Conservation (phyloP, 2,888 invertebrate species). For the Torymus texanus region DNA sequence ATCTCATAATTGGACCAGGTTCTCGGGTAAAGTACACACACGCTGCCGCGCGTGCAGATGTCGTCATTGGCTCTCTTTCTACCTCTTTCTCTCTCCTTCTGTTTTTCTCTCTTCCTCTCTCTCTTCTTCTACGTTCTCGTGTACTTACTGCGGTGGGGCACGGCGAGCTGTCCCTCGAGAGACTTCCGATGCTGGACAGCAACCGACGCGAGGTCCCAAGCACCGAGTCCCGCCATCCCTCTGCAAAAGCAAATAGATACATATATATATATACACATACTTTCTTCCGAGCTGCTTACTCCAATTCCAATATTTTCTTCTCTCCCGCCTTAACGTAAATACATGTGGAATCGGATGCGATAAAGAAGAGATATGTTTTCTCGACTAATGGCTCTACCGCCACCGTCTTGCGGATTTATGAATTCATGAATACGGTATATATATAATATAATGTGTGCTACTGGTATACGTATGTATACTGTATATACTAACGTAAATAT, state of each 20-base stretch:
- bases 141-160: constrained; percentile 69
- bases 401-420: background rate
- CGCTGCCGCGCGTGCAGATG: background rate
- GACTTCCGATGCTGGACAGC: constrained; percentile 72
- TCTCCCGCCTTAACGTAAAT: constrained; percentile 14
- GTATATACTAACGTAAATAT: too few species aligned
- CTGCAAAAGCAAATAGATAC: constrained; percentile 65
- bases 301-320: constrained; percentile 17
- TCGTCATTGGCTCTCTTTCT: constrained; percentile 32
- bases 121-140: background rate
- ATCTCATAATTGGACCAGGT: constrained; percentile 49
- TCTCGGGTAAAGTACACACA: background rate
- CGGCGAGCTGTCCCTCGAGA: constrained; percentile 73
- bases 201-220: constrained; percentile 73
- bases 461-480: too few species aligned
- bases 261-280: background rate
- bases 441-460: too few species aligned
- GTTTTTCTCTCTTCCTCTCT: background rate
- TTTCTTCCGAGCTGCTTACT: background rate
- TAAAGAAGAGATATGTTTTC: constrained; percentile 29
- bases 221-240: constrained; percentile 74
- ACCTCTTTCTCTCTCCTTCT: too few species aligned
- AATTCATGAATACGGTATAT: too few species aligned
- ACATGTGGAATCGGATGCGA: background rate
- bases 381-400: background rate